Evolutionary conservation across 2,113 vertebrate genomes (phyloP).

Genomic region (Pelecanoides urinatrix): DNA sequence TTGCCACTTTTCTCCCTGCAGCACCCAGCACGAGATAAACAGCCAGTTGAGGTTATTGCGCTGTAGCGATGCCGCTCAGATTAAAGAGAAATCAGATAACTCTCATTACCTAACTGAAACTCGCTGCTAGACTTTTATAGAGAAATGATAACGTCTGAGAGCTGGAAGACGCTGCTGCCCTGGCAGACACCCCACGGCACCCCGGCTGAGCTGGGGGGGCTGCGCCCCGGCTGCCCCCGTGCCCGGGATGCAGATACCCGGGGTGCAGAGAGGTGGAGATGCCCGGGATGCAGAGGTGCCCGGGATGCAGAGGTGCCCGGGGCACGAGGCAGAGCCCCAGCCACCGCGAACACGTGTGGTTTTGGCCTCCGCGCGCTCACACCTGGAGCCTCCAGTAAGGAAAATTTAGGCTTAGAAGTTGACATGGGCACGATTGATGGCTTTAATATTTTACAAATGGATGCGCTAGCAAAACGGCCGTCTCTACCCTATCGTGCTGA

Average conservation of each 20-base stretch:
- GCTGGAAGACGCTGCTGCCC: conserved; percentile 11
- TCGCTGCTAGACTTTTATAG: background rate
- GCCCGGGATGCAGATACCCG: background rate
- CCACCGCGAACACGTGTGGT: background rate
- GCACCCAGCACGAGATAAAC: background rate
- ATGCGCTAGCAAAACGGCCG: background rate
- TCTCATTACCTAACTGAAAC: conserved; percentile 53
- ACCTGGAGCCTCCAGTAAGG: background rate
- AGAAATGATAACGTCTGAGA: background rate
- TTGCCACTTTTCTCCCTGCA: background rate
- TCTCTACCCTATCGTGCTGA: background rate
- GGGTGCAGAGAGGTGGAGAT: background rate
- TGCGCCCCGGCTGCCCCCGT: rapidly evolving
- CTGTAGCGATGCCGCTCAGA: conserved; percentile 4
- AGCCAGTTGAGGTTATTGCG: background rate
- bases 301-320: background rate
- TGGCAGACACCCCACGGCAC: background rate
- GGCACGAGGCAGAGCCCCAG: background rate
- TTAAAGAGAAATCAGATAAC: conserved; percentile 44
- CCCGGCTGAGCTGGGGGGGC: background rate
- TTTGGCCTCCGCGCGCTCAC: background rate
- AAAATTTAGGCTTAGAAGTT: background rate
- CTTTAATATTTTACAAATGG: background rate
- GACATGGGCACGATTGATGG: background rate
- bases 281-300: background rate